Evolutionary conservation across 2,797 vertebrate species (phyloP).

Genomic region (Catharus ustulatus): DNA sequence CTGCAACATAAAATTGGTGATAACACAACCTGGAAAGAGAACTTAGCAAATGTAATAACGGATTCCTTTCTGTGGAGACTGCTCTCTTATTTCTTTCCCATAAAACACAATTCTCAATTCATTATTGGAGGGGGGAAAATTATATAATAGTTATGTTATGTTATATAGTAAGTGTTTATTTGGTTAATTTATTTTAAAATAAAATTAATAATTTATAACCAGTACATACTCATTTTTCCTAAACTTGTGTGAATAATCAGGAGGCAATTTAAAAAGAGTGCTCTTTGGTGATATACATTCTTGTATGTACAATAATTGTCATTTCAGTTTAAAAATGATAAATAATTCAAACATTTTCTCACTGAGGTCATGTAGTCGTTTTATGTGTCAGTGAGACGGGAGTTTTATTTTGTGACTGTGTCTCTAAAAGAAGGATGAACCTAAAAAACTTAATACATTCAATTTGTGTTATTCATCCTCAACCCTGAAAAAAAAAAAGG

Average conservation of each 20-base stretch:
- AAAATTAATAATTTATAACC: constrained; percentile 64
- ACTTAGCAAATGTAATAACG: background rate
- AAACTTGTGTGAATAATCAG: constrained; percentile 57
- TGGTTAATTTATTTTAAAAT: constrained; percentile 44
- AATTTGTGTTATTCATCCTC: constrained; percentile 7
- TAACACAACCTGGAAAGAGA: background rate
- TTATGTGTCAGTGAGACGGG: constrained; percentile 13
- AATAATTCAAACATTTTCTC: constrained; percentile 70
- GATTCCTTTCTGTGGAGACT: background rate
- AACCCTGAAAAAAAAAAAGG: background rate
- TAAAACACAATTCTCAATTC: background rate
- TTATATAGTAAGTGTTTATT: background rate
- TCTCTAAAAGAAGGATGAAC: constrained; percentile 25
- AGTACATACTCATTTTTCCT: constrained; percentile 35
- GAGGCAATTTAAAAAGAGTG: constrained; percentile 4
- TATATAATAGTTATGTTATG: background rate
- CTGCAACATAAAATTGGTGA: background rate
- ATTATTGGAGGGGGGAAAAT: constrained; percentile 35
- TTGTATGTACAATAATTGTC: constrained; percentile 50
- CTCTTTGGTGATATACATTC: constrained; percentile 51
- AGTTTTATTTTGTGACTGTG: constrained; percentile 43
- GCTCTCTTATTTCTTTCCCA: background rate
- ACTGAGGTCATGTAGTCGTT: constrained; percentile 33
- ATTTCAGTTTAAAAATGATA: constrained; percentile 73
- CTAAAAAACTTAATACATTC: constrained; percentile 12